A percentile compares a stretch with the other conserved stretches of the same genome.
These are phyloP conservation scores for Arremon aurantiirostris DNA, from an alignment of 2,797 vertebrate species.

Conservation along the genomic window DNA sequence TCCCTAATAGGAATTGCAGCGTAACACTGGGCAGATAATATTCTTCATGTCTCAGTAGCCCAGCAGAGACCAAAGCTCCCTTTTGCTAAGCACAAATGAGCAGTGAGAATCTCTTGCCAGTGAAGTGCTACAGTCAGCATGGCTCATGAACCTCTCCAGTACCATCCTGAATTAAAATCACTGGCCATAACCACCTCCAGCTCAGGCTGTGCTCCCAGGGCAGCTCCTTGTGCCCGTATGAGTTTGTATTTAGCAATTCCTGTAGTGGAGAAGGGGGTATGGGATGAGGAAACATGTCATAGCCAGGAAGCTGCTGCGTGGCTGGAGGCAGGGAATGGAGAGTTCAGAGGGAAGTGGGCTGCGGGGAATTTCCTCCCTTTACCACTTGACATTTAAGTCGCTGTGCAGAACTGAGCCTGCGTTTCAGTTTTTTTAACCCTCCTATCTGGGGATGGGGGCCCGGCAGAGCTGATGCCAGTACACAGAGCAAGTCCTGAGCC, in stretches of 20 bases:
- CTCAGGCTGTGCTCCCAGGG: background rate
- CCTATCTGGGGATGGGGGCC: background rate
- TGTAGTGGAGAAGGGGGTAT: background rate
- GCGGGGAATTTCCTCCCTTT: constrained; percentile 51
- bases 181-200: background rate
- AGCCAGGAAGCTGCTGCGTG: constrained; percentile 63
- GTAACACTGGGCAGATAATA: background rate
- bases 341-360: constrained; percentile 63
- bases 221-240: background rate
- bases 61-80: background rate
- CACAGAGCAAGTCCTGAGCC: background rate
- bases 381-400: constrained; percentile 24
- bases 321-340: constrained; percentile 63
- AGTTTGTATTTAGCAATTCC: constrained; percentile 23
- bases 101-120: background rate
- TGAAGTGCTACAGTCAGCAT: background rate
- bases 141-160: background rate
- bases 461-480: background rate
- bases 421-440: background rate
- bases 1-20: constrained; percentile 45
- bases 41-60: background rate
- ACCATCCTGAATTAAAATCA: background rate
- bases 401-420: background rate
- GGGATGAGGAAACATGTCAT: constrained; percentile 28
- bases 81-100: background rate